Base-by-base conservation (phyloP, 2,888 invertebrate genomes). In the Hydriomena furcata region DNA sequence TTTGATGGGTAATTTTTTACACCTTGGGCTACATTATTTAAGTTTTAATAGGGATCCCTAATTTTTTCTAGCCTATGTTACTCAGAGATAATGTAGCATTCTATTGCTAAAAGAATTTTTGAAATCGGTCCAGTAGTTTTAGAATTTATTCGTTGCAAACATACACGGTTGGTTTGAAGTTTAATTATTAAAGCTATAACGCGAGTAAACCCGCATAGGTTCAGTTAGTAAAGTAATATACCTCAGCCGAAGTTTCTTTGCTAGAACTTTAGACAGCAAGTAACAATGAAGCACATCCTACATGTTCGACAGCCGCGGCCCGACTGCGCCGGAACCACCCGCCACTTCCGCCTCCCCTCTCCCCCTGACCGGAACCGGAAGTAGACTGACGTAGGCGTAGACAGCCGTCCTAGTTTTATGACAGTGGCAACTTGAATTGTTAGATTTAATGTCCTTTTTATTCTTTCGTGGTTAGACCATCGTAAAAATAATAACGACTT, bases 371-470 rank as follows among this genome's bases (percentile, higher is more conserved):
- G 73, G 74, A 71, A 65, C 60, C 63, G 38, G 38, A 43, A 51
- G 53, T 49, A 58, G 62, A 6, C 31, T 41, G 41, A 41, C 34
- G 62, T 56, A 56, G 57, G 63, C 52, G 50, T 55, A 42, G 63
- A 67, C 66, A 61, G 47, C 45, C 60, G 74, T 42, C 65, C 72
- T 65, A 73, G 61, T 73, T 72, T 55, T 57, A 44, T 31, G 24
- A 32, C 35, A 5, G 49, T 51, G 61, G 61, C 65, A 65, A 61
- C 46, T 65, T 58, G 50, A 51, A 57, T 60, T 58, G 58, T 45
- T 43, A 31, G 10, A 38, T 37, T 55, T 55, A 12, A 58, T 45
- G 46, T 55, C 41, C 44, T 51, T 51, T 60, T 58, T 52, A 58
- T 51, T 46, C 43, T 28, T 8, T 25, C 7, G 36, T 50, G 42